Evolutionary conservation across 2,888 invertebrate genomes (phyloP), one percentile per base, ranked within the genome.

Genomic region (Standfussiana lucernea): DNA sequence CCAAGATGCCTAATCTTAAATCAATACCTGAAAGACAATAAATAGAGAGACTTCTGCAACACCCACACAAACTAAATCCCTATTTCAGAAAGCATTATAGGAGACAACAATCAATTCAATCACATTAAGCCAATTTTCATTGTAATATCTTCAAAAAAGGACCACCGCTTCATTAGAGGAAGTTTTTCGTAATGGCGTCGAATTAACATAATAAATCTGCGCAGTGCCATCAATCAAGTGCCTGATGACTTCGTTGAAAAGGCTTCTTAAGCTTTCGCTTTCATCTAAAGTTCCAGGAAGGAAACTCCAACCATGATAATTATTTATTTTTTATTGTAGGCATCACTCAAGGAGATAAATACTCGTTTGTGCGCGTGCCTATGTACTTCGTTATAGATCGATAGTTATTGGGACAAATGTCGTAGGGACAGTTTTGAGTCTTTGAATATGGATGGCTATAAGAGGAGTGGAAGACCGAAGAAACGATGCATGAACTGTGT

Each of bases 151-250:
- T 61, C 5, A 50, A 47, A 72, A 82, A 66, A 72, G 47, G 50
- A 61, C 59, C 59, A 77, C 62, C 37, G 59, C 76, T 89, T 89
- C 88, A 90, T 89, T 90, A 90, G 77, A 76, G 67, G 67, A 69
- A 69, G 72, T 84, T 88, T 90, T 91, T 91, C 90, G 84, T 88
- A 90, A 90, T 89, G 92, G 87, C 88, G 83, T 88, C 76, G 95
- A 94, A 96, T 96, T 96, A 96, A 93, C 96, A 96, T 96, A 96
- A 94, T 95, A 95, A 96, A 96, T 96, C 96, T 95, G 92, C 85
- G 88, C 77, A 88, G 78, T 77, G 78, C 92, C 95, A 96, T 96
- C 96, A 96, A 96, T 96, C 96, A 96, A 92, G 86, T 72, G 84
- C 86, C 90, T 91, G 94, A 93, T 93, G 95, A 94, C 93, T 95